Evolutionary conservation across 2,797 vertebrate genomes (phyloP).

Genomic region (Thalassophryne amazonica): DNA sequence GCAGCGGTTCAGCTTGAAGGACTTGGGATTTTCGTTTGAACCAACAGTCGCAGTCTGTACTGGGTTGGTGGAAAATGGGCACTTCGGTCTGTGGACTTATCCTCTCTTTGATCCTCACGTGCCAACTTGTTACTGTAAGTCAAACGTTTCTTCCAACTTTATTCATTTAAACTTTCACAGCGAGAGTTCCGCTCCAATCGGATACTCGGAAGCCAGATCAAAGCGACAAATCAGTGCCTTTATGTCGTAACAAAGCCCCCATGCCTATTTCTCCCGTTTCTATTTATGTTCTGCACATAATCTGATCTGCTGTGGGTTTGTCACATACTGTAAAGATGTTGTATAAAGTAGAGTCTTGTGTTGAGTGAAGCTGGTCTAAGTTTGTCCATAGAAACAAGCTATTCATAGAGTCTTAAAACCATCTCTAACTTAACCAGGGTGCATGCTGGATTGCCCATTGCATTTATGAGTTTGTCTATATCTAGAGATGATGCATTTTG

Average conservation of each 20-base stretch:
- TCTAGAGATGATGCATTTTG: background rate
- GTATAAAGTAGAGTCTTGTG: constrained; percentile 52
- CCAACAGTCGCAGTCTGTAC: constrained; percentile 64
- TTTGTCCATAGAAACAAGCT: constrained; percentile 79
- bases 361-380: constrained; percentile 66
- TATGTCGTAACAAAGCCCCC: constrained; percentile 17
- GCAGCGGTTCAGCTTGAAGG: constrained; percentile 59
- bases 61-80: constrained; percentile 75
- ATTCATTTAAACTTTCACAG: background rate
- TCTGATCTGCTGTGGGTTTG: constrained; percentile 5
- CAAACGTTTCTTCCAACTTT: constrained; percentile 9
- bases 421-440: constrained; percentile 33
- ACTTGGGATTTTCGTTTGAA: constrained; percentile 42
- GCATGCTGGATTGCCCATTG: background rate
- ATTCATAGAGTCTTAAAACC: constrained; percentile 75
- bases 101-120: constrained; percentile 64
- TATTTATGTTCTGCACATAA: constrained; percentile 17
- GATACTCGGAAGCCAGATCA: background rate
- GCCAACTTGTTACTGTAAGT: constrained; percentile 77
- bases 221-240: constrained; percentile 11
- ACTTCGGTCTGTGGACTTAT: constrained; percentile 67
- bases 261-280: too few relatives aligned
- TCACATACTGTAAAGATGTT: constrained; percentile 32
- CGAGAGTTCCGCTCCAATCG: background rate
- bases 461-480: background rate